These are phyloP conservation scores for Podargus strigoides DNA, from an alignment of 2,797 vertebrate genomes.

Conservation along the genomic window DNA sequence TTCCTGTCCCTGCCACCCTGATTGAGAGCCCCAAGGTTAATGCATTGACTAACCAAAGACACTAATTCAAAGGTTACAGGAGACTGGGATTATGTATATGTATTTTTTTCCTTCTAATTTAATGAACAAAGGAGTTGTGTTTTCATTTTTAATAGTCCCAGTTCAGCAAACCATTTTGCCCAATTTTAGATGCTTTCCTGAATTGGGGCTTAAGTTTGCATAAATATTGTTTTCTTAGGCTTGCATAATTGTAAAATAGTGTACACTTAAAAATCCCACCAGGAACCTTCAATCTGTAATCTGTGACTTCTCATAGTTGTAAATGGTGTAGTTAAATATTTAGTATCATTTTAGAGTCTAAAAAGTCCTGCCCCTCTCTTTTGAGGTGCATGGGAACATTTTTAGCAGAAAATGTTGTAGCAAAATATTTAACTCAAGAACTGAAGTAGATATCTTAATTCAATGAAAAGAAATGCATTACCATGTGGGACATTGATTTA, in stretches of 20 bases:
- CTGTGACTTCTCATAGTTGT: neutral
- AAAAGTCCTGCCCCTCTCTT: neutral
- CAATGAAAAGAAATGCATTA: slow-evolving; percentile 60
- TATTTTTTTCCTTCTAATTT: neutral
- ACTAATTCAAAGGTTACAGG: neutral
- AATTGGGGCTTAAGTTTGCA: neutral
- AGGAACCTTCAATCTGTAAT: neutral
- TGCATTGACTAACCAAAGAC: slow-evolving; percentile 56
- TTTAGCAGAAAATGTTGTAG: neutral
- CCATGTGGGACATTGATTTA: slow-evolving; percentile 43
- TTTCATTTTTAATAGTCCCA: neutral
- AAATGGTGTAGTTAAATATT: neutral
- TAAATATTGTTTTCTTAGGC: neutral
- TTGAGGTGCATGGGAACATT: neutral
- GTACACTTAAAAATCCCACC: neutral
- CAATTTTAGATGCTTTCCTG: neutral
- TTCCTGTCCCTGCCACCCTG: slow-evolving; percentile 38
- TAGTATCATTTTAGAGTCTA: neutral
- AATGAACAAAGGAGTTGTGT: neutral
- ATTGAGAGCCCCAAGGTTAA: slow-evolving; percentile 58
- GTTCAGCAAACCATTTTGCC: slow-evolving; percentile 7
- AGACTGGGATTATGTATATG: neutral
- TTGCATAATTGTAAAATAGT: neutral
- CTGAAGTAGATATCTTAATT: neutral
- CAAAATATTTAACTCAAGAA: neutral